Base-by-base conservation (phyloP, 2,888 invertebrate genomes). In the Hetaerina titia region DNA sequence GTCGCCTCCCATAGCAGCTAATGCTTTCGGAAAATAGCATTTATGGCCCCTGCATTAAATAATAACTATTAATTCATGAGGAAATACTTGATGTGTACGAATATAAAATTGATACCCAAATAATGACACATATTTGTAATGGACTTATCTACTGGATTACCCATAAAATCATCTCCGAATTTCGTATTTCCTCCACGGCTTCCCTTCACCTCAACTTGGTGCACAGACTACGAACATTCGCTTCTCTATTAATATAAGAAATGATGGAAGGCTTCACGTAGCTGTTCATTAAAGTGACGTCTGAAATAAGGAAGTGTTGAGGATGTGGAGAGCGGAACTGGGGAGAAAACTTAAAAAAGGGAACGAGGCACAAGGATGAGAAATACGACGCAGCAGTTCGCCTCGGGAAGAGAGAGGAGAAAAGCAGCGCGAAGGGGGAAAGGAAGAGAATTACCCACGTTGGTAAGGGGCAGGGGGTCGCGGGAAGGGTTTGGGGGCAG, bases 271-370 rank as follows among this genome's bases (percentile, higher is more conserved):
- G 81, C 81, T 31, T 31, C 81, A 31, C 81, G 81, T 81, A 15
- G 81, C 81, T 81, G 31, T 81, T 81, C 81, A 81, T 81, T 81
- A 81, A 81, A 81, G 81, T 81, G 81, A 81, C 81, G 81, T 25
- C 81, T 81, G 81, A 31, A 81, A 81, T 81, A 81, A 81, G 81
- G 81, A 81, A 81, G 81, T 81, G 81, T 31, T 81, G 81, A 81
- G 81, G 81, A 81, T 31, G 81, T 81, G 81, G n/a, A 8, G 31
- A 45, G 81, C 25, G 81, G 45, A 45, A 45, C 45, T 45, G n/a
- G 74, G 25, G 31, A 81, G 81, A 31, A 31, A 31, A 25, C 31
- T 81, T 81, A 31, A 81, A 81, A 81, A 81, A 25, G 31, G 22
- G 25, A 31, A 81, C 31, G 15, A 81, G 81, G 31, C 81, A 81